Conservation (phyloP, 37 sponge, comb jelly and placozoan genomes). For the Ephydatia muelleri region DNA sequence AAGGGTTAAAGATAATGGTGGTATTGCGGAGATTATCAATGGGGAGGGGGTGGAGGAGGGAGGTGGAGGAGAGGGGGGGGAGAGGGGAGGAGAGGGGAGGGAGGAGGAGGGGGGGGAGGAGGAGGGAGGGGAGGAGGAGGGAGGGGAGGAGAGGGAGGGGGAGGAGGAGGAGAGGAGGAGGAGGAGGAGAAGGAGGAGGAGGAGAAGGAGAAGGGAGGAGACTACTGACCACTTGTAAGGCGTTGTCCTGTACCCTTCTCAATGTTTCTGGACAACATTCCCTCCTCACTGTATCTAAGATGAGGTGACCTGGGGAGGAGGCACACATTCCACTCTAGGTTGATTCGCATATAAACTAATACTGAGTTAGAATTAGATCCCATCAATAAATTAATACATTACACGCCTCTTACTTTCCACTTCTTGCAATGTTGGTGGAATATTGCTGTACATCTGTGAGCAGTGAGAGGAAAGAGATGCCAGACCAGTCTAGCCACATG, state of each 20-base stretch:
- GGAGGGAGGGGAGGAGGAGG: not conserved
- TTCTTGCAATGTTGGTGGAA: conserved; percentile 30
- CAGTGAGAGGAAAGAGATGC: not conserved
- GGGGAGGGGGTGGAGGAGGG: not conserved
- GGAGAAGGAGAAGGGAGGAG: not conserved
- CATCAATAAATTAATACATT: too few species aligned
- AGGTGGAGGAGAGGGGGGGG: not conserved
- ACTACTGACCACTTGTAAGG: conserved; percentile 37
- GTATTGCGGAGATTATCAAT: too few species aligned
- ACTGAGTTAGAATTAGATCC: too few species aligned
- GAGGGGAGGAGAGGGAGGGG: not conserved
- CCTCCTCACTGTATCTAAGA: conserved; percentile 15
- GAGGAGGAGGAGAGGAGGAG: not conserved
- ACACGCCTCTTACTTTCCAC: too few species aligned
- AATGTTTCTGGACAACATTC: conserved; percentile 63
- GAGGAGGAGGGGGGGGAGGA: too few species aligned
- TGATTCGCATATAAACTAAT: too few species aligned
- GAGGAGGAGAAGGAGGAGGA: not conserved
- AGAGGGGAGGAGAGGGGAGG: too few species aligned
- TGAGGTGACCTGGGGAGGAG: conserved; percentile 4
- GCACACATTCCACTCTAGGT: too few species aligned
- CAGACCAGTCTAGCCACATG: not conserved
- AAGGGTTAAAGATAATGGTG: too few species aligned
- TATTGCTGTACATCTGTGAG: conserved; percentile 44
- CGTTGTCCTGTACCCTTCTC: conserved; percentile 19